A percentile compares a stretch with the other conserved stretches of the same genome.
phyloP scores from a whole-genome alignment of 2,113 vertebrate genomes.

The Scatophagus argus region DNA sequence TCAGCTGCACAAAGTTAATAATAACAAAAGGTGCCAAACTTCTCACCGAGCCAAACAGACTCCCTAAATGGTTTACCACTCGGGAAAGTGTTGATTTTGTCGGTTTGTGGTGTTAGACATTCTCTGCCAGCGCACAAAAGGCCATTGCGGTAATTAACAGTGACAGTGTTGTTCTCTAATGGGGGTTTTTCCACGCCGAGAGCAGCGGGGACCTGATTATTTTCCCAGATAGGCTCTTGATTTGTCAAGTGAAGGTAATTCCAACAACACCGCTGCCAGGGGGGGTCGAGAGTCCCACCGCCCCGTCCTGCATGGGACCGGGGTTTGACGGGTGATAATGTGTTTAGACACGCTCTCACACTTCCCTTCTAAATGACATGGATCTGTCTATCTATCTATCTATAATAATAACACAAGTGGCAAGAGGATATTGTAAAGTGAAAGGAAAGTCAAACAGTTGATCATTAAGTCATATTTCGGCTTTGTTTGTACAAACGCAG shows the following conservation, averaged over 20 bases:
- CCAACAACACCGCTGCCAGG: slow-evolving; percentile 33
- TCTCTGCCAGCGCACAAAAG: slow-evolving; percentile 63
- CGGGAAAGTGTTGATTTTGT: slow-evolving; percentile 59
- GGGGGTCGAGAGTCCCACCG: slow-evolving; percentile 36
- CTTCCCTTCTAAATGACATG: slow-evolving; percentile 13
- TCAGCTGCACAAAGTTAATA: neutral
- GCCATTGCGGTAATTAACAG: slow-evolving; percentile 66
- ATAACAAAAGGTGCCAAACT: slow-evolving; percentile 54
- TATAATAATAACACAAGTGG: neutral
- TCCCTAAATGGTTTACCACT: slow-evolving; percentile 32
- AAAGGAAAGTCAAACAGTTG: neutral
- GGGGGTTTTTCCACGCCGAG: slow-evolving; percentile 50
- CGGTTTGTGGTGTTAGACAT: slow-evolving; percentile 47
- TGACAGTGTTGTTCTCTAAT: slow-evolving; percentile 67
- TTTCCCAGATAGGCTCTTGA: slow-evolving; percentile 60
- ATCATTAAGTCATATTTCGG: neutral
- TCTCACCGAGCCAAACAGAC: slow-evolving; percentile 26
- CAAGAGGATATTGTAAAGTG: neutral
- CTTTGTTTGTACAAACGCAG: neutral
- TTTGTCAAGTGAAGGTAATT: slow-evolving; percentile 64
- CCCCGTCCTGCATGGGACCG: slow-evolving; percentile 14
- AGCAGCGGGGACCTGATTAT: slow-evolving; percentile 59
- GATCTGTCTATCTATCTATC: no score
- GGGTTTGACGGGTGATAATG: slow-evolving; percentile 7
- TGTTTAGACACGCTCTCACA: slow-evolving; percentile 47